Evolutionary conservation across 2,888 invertebrate genomes (phyloP).

Genomic region (Hydroisotoma schaefferi): DNA sequence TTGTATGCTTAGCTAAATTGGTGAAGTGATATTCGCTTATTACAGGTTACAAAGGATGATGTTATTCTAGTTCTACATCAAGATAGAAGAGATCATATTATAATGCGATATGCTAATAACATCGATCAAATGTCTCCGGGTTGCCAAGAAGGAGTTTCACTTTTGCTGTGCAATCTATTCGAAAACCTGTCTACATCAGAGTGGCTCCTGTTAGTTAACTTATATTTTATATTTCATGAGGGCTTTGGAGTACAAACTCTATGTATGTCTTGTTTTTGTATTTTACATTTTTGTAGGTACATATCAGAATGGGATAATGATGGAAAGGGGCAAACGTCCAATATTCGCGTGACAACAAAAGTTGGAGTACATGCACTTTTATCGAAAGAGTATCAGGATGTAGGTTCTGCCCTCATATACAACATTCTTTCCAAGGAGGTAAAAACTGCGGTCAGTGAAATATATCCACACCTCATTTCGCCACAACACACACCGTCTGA

Average conservation of each 20-base stretch:
- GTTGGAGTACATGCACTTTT: conserved; percentile 81
- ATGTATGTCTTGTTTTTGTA: background rate
- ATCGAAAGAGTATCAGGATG: conserved; percentile 70
- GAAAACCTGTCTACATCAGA: conserved; percentile 83
- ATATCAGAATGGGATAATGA: conserved; percentile 85
- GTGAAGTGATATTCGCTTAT: conserved; percentile 21
- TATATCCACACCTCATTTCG: conserved; percentile 29
- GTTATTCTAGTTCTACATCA: conserved; percentile 84
- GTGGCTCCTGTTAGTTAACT: conserved; percentile 65
- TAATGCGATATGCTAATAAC: conserved; percentile 80
- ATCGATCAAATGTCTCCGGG: conserved; percentile 69
- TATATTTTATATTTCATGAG: background rate
- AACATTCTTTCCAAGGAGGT: conserved; percentile 91
- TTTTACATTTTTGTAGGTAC: conserved; percentile 55
- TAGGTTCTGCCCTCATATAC: conserved; percentile 81
- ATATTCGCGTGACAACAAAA: conserved; percentile 86
- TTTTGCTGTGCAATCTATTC: conserved; percentile 85
- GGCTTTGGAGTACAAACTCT: background rate
- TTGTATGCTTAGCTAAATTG: background rate
- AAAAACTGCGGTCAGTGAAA: conserved; percentile 91
- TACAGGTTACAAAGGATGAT: conserved; percentile 65
- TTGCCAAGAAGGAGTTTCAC: conserved; percentile 74
- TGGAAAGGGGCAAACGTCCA: conserved; percentile 66
- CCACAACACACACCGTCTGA: too few species aligned
- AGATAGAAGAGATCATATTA: conserved; percentile 79